These are phyloP conservation scores for Bolinopsis microptera DNA, from an alignment of 37 sponge, comb jelly and placozoan species.

Conservation along the genomic window DNA sequence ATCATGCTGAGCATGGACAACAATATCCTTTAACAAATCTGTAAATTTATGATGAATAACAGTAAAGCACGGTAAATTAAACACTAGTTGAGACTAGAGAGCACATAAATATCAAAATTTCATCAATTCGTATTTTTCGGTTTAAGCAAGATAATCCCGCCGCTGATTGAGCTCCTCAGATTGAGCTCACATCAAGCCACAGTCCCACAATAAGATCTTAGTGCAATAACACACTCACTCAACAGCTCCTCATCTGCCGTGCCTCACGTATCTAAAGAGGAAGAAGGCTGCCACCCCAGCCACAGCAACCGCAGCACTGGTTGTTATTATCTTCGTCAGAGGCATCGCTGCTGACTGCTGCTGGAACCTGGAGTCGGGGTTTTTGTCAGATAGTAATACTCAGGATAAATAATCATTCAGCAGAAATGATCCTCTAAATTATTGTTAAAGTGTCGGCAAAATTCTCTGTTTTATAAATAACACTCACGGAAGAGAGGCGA, in stretches of 20 bases:
- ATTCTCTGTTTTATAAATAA: not conserved
- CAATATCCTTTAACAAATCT: not conserved
- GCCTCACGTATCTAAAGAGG: constrained; percentile 39
- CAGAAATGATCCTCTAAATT: too few species aligned
- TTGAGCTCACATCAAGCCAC: too few species aligned
- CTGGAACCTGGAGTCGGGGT: constrained; percentile 3
- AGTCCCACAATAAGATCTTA: too few species aligned
- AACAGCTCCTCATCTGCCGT: constrained; percentile 30
- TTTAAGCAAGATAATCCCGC: too few species aligned
- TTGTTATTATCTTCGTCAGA: not conserved
- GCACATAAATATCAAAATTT: not conserved
- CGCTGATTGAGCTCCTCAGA: too few species aligned
- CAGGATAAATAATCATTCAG: not conserved
- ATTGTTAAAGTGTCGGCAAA: too few species aligned
- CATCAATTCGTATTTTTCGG: not conserved
- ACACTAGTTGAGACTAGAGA: not conserved
- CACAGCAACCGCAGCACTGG: constrained; percentile 30
- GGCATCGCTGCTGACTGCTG: not conserved
- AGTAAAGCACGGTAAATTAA: not conserved
- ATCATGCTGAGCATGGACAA: not conserved
- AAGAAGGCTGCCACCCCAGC: constrained; percentile 49
- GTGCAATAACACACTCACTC: too few species aligned
- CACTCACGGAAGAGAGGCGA: constrained; percentile 65
- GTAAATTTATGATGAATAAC: not conserved
- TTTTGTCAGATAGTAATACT: too few species aligned